phyloP scores from a whole-genome alignment of 2,888 invertebrate species.

The Halocaridina rubra region DNA sequence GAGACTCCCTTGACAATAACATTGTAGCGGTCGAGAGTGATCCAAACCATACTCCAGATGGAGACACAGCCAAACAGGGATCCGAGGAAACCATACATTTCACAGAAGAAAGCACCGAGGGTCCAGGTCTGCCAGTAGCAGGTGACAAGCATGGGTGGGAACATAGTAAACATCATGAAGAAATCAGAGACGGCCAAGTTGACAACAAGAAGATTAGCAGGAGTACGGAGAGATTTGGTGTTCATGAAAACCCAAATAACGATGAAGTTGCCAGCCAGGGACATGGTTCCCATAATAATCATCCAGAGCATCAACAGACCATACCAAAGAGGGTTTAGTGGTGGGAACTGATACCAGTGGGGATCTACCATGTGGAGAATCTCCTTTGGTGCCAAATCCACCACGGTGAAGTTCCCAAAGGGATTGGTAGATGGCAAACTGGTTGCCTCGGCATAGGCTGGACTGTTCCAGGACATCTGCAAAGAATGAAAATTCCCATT shows the following conservation, averaged over 20 bases:
- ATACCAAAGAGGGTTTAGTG: constrained; percentile 64
- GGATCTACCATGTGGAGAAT: constrained; percentile 65
- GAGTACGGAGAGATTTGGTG: constrained; percentile 66
- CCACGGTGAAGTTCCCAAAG: constrained; percentile 38
- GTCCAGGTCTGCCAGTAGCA: constrained; percentile 69
- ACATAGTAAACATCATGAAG: constrained; percentile 63
- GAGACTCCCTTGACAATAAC: constrained; percentile 67
- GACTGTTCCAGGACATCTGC: constrained; percentile 15
- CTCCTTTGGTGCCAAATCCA: constrained; percentile 62
- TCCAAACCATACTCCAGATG: not conserved
- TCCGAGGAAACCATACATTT: constrained; percentile 69
- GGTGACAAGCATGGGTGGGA: constrained; percentile 68
- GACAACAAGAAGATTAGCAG: constrained; percentile 68
- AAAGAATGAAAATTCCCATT: not conserved
- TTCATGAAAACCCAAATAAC: constrained; percentile 65
- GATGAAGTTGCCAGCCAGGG: constrained; percentile 59
- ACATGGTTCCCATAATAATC: constrained; percentile 27
- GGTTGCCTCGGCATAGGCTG: not conserved
- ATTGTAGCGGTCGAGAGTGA: constrained; percentile 66
- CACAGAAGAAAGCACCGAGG: constrained; percentile 67
- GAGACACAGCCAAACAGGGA: constrained; percentile 62
- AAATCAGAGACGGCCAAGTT: constrained; percentile 68
- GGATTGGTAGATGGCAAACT: constrained; percentile 24
- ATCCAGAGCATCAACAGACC: constrained; percentile 45
- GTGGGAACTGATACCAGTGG: constrained; percentile 65